A percentile compares a stretch with the other conserved stretches of the same genome.
Evolutionary conservation across 1,140 invertebrate genomes (phyloP).

Genomic region (Venturia canescens): DNA sequence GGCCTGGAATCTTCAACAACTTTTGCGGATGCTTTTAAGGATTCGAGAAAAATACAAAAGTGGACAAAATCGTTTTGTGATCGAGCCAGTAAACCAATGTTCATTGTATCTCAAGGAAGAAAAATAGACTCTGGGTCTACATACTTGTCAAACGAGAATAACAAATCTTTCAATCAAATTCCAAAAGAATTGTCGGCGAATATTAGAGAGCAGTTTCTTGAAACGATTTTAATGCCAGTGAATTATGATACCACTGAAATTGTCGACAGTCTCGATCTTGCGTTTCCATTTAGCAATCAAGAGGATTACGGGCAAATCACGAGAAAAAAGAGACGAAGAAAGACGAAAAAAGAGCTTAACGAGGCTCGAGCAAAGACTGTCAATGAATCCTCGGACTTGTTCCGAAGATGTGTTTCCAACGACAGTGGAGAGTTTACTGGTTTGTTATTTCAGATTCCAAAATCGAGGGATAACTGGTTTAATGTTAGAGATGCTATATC

Average conservation of each 20-base stretch:
- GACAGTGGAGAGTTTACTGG: not conserved
- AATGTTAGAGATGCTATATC: too few relatives aligned
- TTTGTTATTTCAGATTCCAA: not conserved
- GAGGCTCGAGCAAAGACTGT: not conserved
- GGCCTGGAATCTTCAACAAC: constrained; percentile 54
- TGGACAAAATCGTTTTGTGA: constrained; percentile 43
- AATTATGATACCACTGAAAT: constrained; percentile 28
- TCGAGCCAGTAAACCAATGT: not conserved
- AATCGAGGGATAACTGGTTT: too few relatives aligned
- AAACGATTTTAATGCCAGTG: constrained; percentile 5
- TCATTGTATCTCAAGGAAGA: not conserved
- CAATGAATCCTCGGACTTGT: not conserved
- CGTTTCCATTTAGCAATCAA: not conserved
- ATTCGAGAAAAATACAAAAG: constrained; percentile 40
- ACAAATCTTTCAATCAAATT: not conserved
- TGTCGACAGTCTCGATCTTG: constrained; percentile 20
- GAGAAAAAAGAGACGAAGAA: constrained; percentile 19
- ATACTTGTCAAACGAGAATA: not conserved
- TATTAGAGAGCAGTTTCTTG: not conserved
- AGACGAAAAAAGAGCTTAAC: constrained; percentile 8
- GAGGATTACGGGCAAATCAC: not conserved
- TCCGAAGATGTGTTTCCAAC: not conserved
- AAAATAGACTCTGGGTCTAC: not conserved
- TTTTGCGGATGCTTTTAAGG: constrained; percentile 45
- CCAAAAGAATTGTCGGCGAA: not conserved